These are phyloP conservation scores for Archips xylosteana DNA, from an alignment of 2,888 invertebrate genomes.

Conservation along the genomic window DNA sequence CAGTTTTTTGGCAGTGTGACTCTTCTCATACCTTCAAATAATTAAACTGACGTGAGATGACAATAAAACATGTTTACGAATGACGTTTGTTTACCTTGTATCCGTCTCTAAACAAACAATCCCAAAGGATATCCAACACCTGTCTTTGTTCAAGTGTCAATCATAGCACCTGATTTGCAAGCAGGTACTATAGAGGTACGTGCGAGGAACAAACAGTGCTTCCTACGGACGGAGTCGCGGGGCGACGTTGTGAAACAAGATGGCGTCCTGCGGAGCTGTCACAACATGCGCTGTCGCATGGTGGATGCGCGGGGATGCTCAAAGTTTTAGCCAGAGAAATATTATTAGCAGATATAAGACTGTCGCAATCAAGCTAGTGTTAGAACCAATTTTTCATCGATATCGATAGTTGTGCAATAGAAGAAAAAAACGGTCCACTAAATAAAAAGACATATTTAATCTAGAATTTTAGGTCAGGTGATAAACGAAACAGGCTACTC, in stretches of 20 bases:
- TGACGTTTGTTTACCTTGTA: constrained; percentile 10
- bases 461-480: too few species aligned
- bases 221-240: constrained; percentile 31
- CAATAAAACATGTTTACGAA: background rate
- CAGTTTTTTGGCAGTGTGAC: too few species aligned
- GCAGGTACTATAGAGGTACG: background rate
- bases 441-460: too few species aligned
- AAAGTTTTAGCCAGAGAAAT: constrained; percentile 49
- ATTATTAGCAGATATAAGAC: too few species aligned
- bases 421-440: too few species aligned
- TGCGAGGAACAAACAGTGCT: constrained; percentile 37
- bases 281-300: constrained; percentile 74
- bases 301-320: constrained; percentile 55
- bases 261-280: constrained; percentile 73
- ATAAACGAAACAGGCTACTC: too few species aligned
- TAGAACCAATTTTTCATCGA: too few species aligned
- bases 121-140: background rate
- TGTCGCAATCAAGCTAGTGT: too few species aligned
- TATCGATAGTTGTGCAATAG: too few species aligned
- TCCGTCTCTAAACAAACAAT: constrained; percentile 13
- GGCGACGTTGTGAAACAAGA: constrained; percentile 44
- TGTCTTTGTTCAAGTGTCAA: constrained; percentile 18
- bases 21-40: too few species aligned
- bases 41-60: background rate
- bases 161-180: constrained; percentile 32